phyloP scores from a whole-genome alignment of 1,140 invertebrate genomes.

The roundworm (Caenorhabditis elegans) region WBcel235 BX284606.5:11126501-11127000 shows the following conservation, averaged over 20 bases:
- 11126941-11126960: background rate
- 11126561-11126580: conserved; percentile 26
- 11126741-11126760: conserved; percentile 31
- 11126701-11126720: too few relatives aligned
- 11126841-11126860: conserved; percentile 32
- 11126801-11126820: conserved; percentile 3
- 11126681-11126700: too few relatives aligned
- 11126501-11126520: background rate
- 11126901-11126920: background rate
- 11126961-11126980: background rate
- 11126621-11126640: conserved; percentile 3
- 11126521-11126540: conserved; percentile 22
- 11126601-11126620: background rate
- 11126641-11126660: conserved; percentile 32
- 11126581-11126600: background rate
- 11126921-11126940: background rate
- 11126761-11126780: background rate
- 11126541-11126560: conserved; percentile 11
- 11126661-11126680: background rate
- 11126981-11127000: too few relatives aligned
- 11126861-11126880: conserved; percentile 24
- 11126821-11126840: conserved; percentile 27
- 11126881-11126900: background rate
- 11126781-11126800: background rate
- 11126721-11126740: background rate